phyloP scores from a whole-genome alignment of 2,113 vertebrate genomes.

The human region DNA sequence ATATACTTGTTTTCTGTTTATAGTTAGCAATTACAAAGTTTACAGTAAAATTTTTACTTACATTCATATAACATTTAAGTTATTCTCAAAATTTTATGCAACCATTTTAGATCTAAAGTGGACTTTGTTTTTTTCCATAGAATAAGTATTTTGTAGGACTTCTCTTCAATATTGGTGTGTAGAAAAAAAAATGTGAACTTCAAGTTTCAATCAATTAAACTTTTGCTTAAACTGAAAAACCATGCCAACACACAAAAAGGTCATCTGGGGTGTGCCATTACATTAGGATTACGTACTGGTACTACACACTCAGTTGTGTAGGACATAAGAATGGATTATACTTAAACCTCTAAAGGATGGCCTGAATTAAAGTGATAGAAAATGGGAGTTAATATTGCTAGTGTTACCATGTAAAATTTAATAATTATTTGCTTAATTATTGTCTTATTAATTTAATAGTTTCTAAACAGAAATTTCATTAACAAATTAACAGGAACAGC shows the following conservation, averaged over 20 bases:
- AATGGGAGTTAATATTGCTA: not conserved
- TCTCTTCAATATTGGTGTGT: not conserved
- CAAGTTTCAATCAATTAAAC: not conserved
- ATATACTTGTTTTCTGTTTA: too few relatives aligned
- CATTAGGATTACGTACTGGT: not conserved
- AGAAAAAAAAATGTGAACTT: not conserved
- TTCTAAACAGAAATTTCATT: not conserved
- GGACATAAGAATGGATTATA: not conserved
- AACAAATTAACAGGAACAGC: not conserved
- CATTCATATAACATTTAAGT: not conserved
- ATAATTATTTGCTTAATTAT: not conserved
- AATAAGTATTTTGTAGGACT: not conserved
- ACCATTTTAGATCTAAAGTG: not conserved
- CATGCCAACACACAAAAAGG: fast-evolving
- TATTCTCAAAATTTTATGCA: not conserved
- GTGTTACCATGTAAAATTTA: not conserved
- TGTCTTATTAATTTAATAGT: not conserved
- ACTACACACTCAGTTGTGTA: not conserved
- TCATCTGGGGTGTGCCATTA: too few relatives aligned
- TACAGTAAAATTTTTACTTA: too few relatives aligned
- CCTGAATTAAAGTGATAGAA: not conserved
- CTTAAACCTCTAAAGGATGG: not conserved
- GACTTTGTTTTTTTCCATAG: not conserved
- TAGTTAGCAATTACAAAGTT: too few relatives aligned
- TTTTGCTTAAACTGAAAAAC: not conserved